These are phyloP conservation scores for Antheraea mylitta DNA, from an alignment of 1,140 invertebrate species.

Conservation along the genomic window DNA sequence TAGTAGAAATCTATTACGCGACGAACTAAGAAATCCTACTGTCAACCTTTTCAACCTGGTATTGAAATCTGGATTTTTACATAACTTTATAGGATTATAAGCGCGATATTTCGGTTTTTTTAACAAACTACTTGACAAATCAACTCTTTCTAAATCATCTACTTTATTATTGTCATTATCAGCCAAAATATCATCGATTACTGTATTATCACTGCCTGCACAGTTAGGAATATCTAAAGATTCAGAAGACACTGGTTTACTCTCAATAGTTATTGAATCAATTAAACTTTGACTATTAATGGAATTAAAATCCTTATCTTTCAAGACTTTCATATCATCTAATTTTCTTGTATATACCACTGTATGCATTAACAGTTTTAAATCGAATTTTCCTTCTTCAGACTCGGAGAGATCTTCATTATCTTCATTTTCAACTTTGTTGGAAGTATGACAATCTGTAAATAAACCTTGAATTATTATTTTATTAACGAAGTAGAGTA, in stretches of 20 bases:
- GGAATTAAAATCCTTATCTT: conserved; percentile 27
- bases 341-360: conserved; percentile 56
- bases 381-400: conserved; percentile 41
- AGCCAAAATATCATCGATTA: conserved; percentile 6
- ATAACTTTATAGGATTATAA: conserved; percentile 61
- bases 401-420: neutral
- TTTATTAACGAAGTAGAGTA: neutral
- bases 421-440: neutral
- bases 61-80: conserved; percentile 73
- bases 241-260: conserved; percentile 35
- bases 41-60: conserved; percentile 58
- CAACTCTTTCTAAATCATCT: conserved; percentile 28
- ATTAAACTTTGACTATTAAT: conserved; percentile 41
- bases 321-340: conserved; percentile 55
- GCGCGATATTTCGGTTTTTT: conserved; percentile 54
- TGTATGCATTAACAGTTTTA: conserved; percentile 57
- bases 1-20: conserved; percentile 48
- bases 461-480: neutral
- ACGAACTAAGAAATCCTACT: conserved; percentile 48
- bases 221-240: neutral
- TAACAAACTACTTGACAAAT: conserved; percentile 47
- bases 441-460: neutral
- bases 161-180: conserved; percentile 21
- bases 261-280: conserved; percentile 39
- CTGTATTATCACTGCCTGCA: neutral